A percentile compares a stretch with the other conserved stretches of the same genome.
Evolutionary conservation across 1,140 invertebrate species (phyloP).

Genomic region (Aporrectodea caliginosa): DNA sequence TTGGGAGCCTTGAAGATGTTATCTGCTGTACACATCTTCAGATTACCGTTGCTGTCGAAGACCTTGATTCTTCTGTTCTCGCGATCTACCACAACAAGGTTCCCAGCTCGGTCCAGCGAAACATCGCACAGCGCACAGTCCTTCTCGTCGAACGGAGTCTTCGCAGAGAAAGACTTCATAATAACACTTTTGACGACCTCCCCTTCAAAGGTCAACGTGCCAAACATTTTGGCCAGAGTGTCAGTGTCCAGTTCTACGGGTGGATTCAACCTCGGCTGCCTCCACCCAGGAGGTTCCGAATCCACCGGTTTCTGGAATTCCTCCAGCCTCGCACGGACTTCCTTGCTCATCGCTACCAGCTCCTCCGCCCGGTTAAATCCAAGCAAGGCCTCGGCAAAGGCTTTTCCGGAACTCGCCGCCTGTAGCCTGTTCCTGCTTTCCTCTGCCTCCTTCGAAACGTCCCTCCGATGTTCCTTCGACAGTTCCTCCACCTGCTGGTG

Average conservation of each 20-base stretch:
- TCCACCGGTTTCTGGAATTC: conserved; percentile 31
- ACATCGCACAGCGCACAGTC: conserved; percentile 31
- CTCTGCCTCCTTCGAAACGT: conserved; percentile 16
- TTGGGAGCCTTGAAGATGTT: conserved; percentile 26
- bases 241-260: conserved; percentile 6
- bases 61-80: conserved; percentile 31
- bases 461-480: conserved; percentile 28
- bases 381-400: conserved; percentile 24
- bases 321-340: conserved; percentile 17
- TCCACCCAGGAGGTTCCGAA: conserved; percentile 23
- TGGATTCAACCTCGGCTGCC: conserved; percentile 28
- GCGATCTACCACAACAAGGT: conserved; percentile 27
- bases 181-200: conserved; percentile 20
- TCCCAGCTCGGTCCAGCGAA: conserved; percentile 4
- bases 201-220: conserved; percentile 32
- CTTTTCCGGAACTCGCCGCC: conserved; percentile 14
- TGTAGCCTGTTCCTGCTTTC: conserved; percentile 18
- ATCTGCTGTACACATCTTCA: conserved; percentile 17
- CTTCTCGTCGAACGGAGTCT: conserved; percentile 20
- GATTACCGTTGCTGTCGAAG: conserved; percentile 25
- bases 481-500: conserved; percentile 29
- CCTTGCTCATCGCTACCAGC: conserved; percentile 30
- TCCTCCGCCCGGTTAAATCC: conserved; percentile 31
- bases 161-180: conserved; percentile 24
- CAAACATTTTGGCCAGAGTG: conserved; percentile 25